Evolutionary conservation across 2,888 invertebrate species (phyloP), one percentile per base, ranked within the genome.

Genomic region (Campoplex capitator): DNA sequence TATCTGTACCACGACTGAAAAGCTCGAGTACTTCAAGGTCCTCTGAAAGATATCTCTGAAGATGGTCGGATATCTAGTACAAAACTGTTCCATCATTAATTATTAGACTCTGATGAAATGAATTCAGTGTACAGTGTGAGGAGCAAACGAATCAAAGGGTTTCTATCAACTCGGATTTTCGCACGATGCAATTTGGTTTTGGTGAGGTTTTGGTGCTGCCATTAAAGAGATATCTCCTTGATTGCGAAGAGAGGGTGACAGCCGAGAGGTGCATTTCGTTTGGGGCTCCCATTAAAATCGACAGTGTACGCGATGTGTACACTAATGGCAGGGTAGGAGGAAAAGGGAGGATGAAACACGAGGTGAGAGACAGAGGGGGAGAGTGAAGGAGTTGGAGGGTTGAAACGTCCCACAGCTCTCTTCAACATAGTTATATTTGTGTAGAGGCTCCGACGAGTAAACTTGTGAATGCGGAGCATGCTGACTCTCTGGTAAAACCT

Each of bases 231-330:
- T 51, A 75, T 86, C 75, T 76, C 32, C 79, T 68, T 79, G 70
- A 86, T 86, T 83, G 75, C 78, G n/a, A 54, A 42, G 75, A 45
- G 70, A 32, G 62, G 54, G 45, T 35, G 75, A 62, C 23, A 58
- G 62, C 48, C 58, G 23, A 58, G 51, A 71, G 56, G 65, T 67
- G 62, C n/a, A 75, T 78, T 87, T 87, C 42, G 70, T 81, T 84
- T 51, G 67, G 76, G 23, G 51, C 35, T 67, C 35, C 70, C 70
- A 87, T 81, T 87, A 81, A 84, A 78, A 84, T 87, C 81, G 86
- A 78, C 86, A 68, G 51, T 71, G 67, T 38, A 68, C 77, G 73
- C 82, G 51, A 68, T 73, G 86, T 80, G 83, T 73, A 68, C 76
- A 74, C 56, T 83, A 85, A 85, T 79, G 74, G 78, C 51, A 38